Evolutionary conservation across 2,113 vertebrate species (phyloP), one percentile per base, ranked within the genome.

Genomic region (Cyanistes caeruleus): DNA sequence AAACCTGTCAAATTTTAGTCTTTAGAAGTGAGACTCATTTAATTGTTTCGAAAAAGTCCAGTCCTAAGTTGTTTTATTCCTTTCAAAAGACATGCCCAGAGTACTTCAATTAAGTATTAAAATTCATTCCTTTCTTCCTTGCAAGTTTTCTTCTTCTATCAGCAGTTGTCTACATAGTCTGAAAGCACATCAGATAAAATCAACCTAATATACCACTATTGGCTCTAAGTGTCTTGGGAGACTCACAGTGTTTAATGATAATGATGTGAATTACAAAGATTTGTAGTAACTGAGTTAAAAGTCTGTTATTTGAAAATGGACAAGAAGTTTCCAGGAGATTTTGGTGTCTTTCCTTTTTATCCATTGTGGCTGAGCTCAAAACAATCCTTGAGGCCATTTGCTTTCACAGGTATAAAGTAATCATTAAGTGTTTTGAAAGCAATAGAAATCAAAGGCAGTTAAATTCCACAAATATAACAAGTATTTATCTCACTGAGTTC

Each of bases 391-490:
- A 90, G 46, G 89, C 69, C 93, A 94, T 96, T 93, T 94, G 39
- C 67, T 96, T 94, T 84, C 94, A 78, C 64, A 64, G 37, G 77
- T 95, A 87, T 91, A 89, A 96, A 94, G 85, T 77, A 96, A 92
- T 87, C 77, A 64, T 93, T 72, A 78, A 88, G 51, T 83, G 77
- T 95, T 97, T 94, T 94, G 94, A 88, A 87, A 90, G 87, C 49
- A 65, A 52, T 65, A 96, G 92, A 97, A 96, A 93, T 93, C 94
- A 95, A 95, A 94, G 55, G 72, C 73, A 81, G 68, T 84, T 95
- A 96, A 94, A 69, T 79, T 97, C 82, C 86, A 90, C 81, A 96
- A 95, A 96, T 95, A 95, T 78, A 91, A 78, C 60, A 87, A 95
- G 81, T 89, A 79, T 97, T 97, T 97, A 87, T 90, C 90, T 96